Conservation (phyloP, 2,888 invertebrate species). For the Acanthosepion lycidas region DNA sequence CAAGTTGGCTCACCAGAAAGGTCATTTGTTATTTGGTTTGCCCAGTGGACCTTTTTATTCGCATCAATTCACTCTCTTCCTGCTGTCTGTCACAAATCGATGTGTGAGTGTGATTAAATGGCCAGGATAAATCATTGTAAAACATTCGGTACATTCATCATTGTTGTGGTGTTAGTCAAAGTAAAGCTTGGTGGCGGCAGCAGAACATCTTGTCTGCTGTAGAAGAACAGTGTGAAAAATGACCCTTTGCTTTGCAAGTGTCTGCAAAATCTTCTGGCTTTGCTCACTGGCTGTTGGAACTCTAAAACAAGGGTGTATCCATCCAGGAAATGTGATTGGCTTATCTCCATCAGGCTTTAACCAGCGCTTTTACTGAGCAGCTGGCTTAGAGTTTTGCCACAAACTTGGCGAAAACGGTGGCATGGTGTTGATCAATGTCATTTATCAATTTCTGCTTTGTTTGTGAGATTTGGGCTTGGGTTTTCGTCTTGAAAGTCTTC, state of each 20-base stretch:
- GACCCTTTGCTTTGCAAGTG: neutral
- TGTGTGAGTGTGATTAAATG: neutral
- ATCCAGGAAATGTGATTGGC: slow-evolving; percentile 4
- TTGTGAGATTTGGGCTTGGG: too few species aligned
- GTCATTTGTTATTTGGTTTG: neutral
- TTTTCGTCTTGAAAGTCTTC: too few species aligned
- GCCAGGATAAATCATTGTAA: neutral
- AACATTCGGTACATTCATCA: neutral
- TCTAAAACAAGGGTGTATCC: neutral
- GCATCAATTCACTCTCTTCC: neutral
- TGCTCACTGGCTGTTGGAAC: neutral
- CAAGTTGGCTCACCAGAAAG: neutral
- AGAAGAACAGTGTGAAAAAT: neutral
- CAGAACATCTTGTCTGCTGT: neutral
- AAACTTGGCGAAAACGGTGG: neutral
- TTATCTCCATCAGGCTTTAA: neutral
- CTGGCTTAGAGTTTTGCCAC: neutral
- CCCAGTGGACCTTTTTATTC: neutral
- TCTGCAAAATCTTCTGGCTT: neutral
- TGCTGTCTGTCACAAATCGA: neutral
- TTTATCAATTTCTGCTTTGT: too few species aligned
- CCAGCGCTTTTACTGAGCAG: neutral
- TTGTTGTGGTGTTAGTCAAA: neutral
- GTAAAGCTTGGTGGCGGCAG: neutral
- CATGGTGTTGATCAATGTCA: too few species aligned